phyloP scores from a whole-genome alignment of 1,140 invertebrate species.

The Ceratoteleas bidentatus region DNA sequence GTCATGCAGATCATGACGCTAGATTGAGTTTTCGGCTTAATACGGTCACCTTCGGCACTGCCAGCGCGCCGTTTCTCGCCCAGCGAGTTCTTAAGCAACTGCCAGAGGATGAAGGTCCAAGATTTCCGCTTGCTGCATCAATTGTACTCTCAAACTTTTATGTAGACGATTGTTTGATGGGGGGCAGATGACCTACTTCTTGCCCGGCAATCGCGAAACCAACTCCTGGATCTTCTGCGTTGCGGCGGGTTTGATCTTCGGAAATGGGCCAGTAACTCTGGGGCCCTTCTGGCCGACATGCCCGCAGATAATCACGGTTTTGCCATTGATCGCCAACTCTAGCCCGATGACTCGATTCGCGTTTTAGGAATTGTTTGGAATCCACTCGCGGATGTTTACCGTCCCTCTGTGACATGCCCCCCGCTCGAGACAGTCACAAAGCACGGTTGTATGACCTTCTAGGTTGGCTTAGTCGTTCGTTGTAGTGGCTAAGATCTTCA shows the following conservation, averaged over 20 bases:
- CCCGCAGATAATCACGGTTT: background rate
- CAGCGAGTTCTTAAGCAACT: background rate
- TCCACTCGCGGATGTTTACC: background rate
- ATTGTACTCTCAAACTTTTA: background rate
- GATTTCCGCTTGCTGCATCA: background rate
- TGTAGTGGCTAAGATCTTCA: background rate
- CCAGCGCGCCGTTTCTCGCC: background rate
- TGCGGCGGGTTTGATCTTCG: background rate
- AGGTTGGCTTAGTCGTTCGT: background rate
- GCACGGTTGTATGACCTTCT: background rate
- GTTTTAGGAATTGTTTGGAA: background rate
- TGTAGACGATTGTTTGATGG: background rate
- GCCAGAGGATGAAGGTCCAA: background rate
- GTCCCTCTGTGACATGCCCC: background rate
- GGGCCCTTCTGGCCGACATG: background rate
- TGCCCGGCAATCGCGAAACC: background rate
- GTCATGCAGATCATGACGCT: too few relatives aligned
- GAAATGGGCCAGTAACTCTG: conserved; percentile 1
- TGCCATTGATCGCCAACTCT: background rate
- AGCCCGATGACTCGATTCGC: background rate
- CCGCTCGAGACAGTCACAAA: background rate
- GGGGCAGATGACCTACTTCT: background rate
- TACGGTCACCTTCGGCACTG: background rate
- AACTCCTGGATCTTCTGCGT: background rate
- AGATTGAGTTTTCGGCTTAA: background rate